A percentile compares a stretch with the other conserved stretches of the same genome.
Conservation (phyloP, 2,113 vertebrate genomes). For the Bucco capensis region DNA sequence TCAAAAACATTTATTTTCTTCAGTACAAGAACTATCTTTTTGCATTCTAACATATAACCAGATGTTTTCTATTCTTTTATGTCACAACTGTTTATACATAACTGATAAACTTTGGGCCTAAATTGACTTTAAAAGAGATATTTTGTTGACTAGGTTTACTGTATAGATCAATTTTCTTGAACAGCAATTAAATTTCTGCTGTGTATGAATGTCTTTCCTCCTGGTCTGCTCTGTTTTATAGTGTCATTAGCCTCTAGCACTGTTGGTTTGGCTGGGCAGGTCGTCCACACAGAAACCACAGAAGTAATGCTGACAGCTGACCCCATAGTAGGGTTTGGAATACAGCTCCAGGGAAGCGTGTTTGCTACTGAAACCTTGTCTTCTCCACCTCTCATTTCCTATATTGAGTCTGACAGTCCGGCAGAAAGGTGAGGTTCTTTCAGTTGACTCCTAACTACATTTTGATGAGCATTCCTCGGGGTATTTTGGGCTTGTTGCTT, state of each 20-base stretch:
- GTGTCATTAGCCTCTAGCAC: conserved; percentile 97
- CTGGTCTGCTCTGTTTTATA: conserved; percentile 63
- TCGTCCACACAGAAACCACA: conserved; percentile 96
- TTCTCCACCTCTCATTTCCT: conserved; percentile 96
- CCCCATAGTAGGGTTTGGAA: conserved; percentile 91
- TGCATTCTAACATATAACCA: neutral
- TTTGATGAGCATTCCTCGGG: neutral
- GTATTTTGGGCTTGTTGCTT: neutral
- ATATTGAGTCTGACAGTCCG: conserved; percentile 94
- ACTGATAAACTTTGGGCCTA: neutral
- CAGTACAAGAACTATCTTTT: neutral
- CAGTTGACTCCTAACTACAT: neutral
- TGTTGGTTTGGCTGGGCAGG: conserved; percentile 93
- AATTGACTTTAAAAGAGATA: neutral
- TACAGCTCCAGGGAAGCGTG: conserved; percentile 96
- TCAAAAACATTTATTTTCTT: neutral
- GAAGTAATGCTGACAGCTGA: conserved; percentile 91
- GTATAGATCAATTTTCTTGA: neutral
- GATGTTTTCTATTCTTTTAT: neutral
- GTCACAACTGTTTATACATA: neutral
- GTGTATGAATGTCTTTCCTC: conserved; percentile 31
- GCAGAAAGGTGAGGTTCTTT: conserved; percentile 87
- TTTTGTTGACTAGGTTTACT: neutral
- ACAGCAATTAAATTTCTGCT: neutral
- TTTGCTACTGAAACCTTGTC: conserved; percentile 95